Evolutionary conservation across 2,888 invertebrate genomes (phyloP).

Genomic region (Ochropleura leucogaster): DNA sequence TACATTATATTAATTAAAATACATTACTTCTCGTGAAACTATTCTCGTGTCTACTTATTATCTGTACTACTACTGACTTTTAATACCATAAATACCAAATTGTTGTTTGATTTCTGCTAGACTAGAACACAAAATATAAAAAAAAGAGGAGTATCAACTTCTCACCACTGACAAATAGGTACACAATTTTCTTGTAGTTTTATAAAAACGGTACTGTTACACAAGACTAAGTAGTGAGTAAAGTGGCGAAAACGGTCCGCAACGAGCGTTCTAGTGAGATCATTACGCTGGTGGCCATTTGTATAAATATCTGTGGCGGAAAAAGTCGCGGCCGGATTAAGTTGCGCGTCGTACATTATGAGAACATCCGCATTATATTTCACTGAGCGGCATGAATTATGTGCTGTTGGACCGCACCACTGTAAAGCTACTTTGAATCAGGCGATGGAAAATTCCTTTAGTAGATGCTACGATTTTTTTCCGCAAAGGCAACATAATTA

Average conservation of each 20-base stretch:
- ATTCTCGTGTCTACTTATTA: not conserved
- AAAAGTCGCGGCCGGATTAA: slow-evolving; percentile 85
- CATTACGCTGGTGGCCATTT: slow-evolving; percentile 74
- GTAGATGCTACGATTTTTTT: slow-evolving; percentile 62
- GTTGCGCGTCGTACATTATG: slow-evolving; percentile 88
- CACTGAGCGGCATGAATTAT: slow-evolving; percentile 86
- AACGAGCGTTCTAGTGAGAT: slow-evolving; percentile 72
- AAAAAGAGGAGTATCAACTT: slow-evolving; percentile 8
- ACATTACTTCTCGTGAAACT: not conserved
- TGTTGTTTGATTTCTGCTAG: not conserved
- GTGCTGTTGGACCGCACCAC: slow-evolving; percentile 79
- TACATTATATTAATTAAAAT: slow-evolving; percentile 42
- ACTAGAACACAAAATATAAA: not conserved
- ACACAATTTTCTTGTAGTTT: slow-evolving; percentile 44
- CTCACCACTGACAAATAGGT: slow-evolving; percentile 41
- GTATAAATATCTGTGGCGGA: slow-evolving; percentile 82
- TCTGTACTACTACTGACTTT: not conserved
- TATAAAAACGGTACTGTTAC: slow-evolving; percentile 55
- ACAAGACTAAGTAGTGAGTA: slow-evolving; percentile 56
- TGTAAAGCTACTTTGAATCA: slow-evolving; percentile 83
- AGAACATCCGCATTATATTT: slow-evolving; percentile 88
- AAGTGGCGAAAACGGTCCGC: slow-evolving; percentile 66
- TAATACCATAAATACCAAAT: not conserved
- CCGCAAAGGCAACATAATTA: slow-evolving; percentile 58
- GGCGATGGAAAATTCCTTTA: slow-evolving; percentile 78